phyloP scores from a whole-genome alignment of 2,113 vertebrate genomes.

The Empidonax traillii region DNA sequence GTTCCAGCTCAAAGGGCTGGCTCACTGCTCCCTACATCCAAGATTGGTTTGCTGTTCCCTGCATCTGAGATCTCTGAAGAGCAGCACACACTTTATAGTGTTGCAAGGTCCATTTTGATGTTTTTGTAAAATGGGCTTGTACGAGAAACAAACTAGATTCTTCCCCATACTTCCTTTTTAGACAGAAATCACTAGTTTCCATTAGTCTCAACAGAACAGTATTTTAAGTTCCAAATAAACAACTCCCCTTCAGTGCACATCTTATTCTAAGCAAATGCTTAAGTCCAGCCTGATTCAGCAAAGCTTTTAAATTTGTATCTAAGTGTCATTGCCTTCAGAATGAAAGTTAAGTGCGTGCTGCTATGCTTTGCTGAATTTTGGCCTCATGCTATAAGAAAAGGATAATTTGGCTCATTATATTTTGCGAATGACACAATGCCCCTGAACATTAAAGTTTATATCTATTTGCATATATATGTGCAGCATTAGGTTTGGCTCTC shows the following conservation, averaged over 20 bases:
- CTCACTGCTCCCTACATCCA: background rate
- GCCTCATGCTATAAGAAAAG: conserved; percentile 13
- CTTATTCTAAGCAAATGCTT: background rate
- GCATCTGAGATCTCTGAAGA: fast-evolving
- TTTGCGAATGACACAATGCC: conserved; percentile 60
- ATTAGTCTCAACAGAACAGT: background rate
- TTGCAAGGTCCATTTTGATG: background rate
- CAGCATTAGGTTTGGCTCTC: conserved; percentile 39
- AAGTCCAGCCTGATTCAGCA: conserved; percentile 18
- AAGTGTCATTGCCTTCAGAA: conserved; percentile 39
- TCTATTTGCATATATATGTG: conserved; percentile 58
- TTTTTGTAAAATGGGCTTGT: background rate
- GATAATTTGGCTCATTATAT: conserved; percentile 56
- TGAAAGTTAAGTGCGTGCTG: conserved; percentile 25
- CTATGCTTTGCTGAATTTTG: conserved; percentile 58
- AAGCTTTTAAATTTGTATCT: background rate
- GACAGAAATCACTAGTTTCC: background rate
- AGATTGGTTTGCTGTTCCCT: background rate
- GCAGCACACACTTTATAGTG: background rate
- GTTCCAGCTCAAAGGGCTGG: background rate
- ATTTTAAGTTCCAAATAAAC: background rate
- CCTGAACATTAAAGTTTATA: conserved; percentile 52
- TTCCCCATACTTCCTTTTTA: background rate
- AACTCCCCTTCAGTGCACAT: background rate
- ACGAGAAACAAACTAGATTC: background rate